These are phyloP conservation scores for Luperina testacea DNA, from an alignment of 2,888 invertebrate species.

Conservation along the genomic window DNA sequence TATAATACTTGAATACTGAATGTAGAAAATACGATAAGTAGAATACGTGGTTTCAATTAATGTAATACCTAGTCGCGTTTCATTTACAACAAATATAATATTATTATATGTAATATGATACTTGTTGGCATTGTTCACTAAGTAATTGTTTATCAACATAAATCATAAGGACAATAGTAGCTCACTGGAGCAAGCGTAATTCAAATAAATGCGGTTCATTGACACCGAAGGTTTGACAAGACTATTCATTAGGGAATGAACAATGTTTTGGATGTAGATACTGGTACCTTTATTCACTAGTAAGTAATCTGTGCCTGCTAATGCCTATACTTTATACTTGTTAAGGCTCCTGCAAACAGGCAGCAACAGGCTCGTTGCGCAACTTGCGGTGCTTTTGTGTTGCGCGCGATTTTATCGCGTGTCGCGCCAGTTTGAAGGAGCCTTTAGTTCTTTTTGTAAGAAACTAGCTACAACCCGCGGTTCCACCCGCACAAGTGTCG, in stretches of 20 bases:
- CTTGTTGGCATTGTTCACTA: background rate
- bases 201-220: constrained; percentile 60
- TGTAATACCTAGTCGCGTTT: background rate
- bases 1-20: too few relatives aligned
- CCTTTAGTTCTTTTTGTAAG: background rate
- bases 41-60: too few relatives aligned
- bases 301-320: too few relatives aligned
- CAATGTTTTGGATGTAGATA: constrained; percentile 10
- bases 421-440: too few relatives aligned
- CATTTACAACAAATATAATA: background rate
- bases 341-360: too few relatives aligned
- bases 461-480: background rate
- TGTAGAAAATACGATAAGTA: too few relatives aligned
- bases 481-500: too few relatives aligned
- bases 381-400: too few relatives aligned
- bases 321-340: too few relatives aligned
- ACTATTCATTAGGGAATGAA: constrained; percentile 29
- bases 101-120: background rate
- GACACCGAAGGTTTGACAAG: constrained; percentile 50
- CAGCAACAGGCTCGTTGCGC: too few relatives aligned
- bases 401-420: too few relatives aligned
- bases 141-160: constrained; percentile 35
- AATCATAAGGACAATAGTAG: constrained; percentile 51
- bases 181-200: constrained; percentile 55
- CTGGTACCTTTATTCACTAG: background rate